A percentile compares a stretch with the other conserved stretches of the same genome.
phyloP scores from a whole-genome alignment of 2,888 invertebrate genomes.

The Axea sp. region DNA sequence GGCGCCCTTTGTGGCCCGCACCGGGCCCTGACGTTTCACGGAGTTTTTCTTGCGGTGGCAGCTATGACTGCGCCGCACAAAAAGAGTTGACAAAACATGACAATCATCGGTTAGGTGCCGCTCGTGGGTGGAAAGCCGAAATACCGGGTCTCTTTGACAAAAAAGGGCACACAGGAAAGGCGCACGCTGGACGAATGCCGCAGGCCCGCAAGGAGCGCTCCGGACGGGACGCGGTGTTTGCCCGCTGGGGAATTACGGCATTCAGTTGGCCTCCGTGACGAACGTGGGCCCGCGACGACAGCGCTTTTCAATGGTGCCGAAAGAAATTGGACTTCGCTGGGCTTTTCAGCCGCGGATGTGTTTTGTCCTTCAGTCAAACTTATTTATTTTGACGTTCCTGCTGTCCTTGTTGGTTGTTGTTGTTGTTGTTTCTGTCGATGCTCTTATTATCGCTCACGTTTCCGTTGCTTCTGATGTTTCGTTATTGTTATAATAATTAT shows the following conservation, averaged over 20 bases:
- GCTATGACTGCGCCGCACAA: conserved; percentile 68
- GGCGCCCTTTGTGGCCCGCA: conserved; percentile 64
- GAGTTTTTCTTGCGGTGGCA: conserved; percentile 46
- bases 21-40: conserved; percentile 24
- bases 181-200: conserved; percentile 69
- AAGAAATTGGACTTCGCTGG: too few species aligned
- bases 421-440: too few species aligned
- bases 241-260: conserved; percentile 64
- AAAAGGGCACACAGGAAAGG: conserved; percentile 64
- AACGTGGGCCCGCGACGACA: conserved; percentile 8
- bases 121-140: conserved; percentile 65
- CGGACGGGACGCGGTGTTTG: conserved; percentile 38
- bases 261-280: conserved; percentile 31
- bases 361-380: too few species aligned
- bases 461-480: too few species aligned
- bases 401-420: too few species aligned
- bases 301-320: too few species aligned
- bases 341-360: too few species aligned
- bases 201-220: conserved; percentile 65
- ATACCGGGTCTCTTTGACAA: conserved; percentile 53
- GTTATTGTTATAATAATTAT: too few species aligned
- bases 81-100: conserved; percentile 78
- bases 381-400: too few species aligned
- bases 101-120: conserved; percentile 74
- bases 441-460: too few species aligned